Percentiles rank a stretch among this genome's conserved stretches.
Evolutionary conservation across 92 coral and sea anemone species (phyloP).

Genomic region (Scolanthus callimorphus): DNA sequence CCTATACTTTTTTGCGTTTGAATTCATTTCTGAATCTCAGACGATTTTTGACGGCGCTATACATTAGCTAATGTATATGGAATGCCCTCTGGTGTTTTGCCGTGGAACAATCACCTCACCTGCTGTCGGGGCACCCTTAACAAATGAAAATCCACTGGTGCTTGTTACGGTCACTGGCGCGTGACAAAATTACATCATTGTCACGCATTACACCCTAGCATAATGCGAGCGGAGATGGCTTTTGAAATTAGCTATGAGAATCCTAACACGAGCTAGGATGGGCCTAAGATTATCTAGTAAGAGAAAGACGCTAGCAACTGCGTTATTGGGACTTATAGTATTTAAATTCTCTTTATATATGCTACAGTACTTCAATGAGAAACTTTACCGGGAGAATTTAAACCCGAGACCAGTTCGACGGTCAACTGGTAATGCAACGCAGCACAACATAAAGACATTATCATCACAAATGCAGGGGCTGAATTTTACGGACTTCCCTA

Average conservation of each 20-base stretch:
- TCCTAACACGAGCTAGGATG: slow-evolving; percentile 15
- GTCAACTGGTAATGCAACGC: slow-evolving; percentile 7
- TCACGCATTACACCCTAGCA: neutral
- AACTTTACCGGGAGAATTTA: slow-evolving; percentile 23
- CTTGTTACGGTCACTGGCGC: slow-evolving; percentile 16
- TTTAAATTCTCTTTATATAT: slow-evolving; percentile 61
- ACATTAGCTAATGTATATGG: too few relatives aligned
- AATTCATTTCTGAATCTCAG: too few relatives aligned
- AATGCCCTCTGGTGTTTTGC: too few relatives aligned
- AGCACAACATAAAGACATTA: slow-evolving; percentile 8
- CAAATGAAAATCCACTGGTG: slow-evolving; percentile 19
- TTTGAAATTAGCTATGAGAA: slow-evolving; percentile 34
- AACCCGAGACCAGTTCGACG: slow-evolving; percentile 21
- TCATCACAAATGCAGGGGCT: slow-evolving; percentile 26
- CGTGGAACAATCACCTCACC: too few relatives aligned
- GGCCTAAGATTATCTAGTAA: slow-evolving; percentile 37
- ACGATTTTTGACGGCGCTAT: too few relatives aligned
- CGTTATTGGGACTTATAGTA: slow-evolving; percentile 49
- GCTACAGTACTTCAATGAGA: slow-evolving; percentile 67
- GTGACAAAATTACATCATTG: slow-evolving; percentile 32
- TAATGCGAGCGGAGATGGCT: neutral
- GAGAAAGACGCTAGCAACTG: slow-evolving; percentile 50
- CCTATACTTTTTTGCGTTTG: too few relatives aligned
- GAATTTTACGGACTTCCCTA: slow-evolving; percentile 49
- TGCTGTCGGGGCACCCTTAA: too few relatives aligned